Evolutionary conservation across 2,888 invertebrate genomes (phyloP), one percentile per base, ranked within the genome.

Genomic region (Eilema griseolum): DNA sequence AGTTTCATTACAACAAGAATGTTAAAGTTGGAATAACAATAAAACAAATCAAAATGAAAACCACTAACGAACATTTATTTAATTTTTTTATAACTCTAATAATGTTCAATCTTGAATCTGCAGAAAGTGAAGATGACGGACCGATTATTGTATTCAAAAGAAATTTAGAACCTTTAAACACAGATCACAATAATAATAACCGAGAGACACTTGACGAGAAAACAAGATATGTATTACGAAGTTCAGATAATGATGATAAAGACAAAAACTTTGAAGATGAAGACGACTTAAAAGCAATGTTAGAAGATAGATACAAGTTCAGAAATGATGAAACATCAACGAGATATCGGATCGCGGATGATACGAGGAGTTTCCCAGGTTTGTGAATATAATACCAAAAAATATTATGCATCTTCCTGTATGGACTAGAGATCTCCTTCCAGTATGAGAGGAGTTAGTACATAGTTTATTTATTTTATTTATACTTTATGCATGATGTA

Each of bases 231-330:
- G 57, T 61, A n/a, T 31, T 72, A 4, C 41, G 66, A 4, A 69
- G 66, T 66, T 62, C n/a, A 64, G 66, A 66, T 33, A 70, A 0
- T 57, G 65, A 37, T 8, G 73, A 73, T 3, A 46, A 61, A 14
- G 31, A 79, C 23, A 52, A 71, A 8, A 65, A 62, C 0, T 57
- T 66, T 1, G 80, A 85, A 5, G 79, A 82, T 26, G 83, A 84
- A 16, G 86, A 89, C 65, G 81, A 84, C 16, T 88, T 94, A 2
- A 92, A 92, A 67, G 75, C 81, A 0, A 72, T 93, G 12, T 71
- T 95, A 0, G 94, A 95, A 84, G 90, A 93, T 33, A 93, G 90
- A 67, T 94, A 94, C 75, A 93, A 86, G 75, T 95, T 95, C 78
- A 86, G 76, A 52, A 94, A 93, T 79, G 92, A 93, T 77, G 90